Percentiles rank a stretch among this genome's conserved stretches.
Evolutionary conservation across 2,888 invertebrate species (phyloP).

Genomic region (Arge pagana): DNA sequence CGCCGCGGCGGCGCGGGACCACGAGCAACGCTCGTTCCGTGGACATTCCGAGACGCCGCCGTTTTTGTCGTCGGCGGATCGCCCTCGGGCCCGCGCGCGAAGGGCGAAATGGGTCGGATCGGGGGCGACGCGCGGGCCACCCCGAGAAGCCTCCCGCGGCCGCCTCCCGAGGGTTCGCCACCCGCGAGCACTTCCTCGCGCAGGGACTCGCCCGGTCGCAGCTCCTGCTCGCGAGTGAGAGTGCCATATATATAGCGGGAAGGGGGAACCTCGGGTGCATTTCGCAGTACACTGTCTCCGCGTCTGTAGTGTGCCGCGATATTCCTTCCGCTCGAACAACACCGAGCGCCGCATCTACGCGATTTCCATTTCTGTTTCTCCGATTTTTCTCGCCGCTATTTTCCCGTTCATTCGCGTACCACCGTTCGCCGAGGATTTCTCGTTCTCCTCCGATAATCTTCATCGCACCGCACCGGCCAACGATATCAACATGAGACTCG

Average conservation of each 20-base stretch:
- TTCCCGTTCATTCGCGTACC: not conserved
- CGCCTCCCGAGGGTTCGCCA: no score
- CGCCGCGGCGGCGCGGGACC: no score
- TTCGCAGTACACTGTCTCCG: constrained; percentile 55
- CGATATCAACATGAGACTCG: constrained; percentile 10
- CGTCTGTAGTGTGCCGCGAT: constrained; percentile 47
- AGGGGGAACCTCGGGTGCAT: constrained; percentile 52
- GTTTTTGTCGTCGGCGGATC: no score
- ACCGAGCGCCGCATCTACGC: not conserved
- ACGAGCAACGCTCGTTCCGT: no score
- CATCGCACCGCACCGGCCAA: not conserved
- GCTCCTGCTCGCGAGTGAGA: constrained; percentile 37
- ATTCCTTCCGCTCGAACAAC: constrained; percentile 32
- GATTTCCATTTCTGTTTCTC: not conserved
- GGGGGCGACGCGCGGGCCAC: no score
- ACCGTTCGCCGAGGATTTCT: not conserved
- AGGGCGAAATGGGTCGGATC: no score
- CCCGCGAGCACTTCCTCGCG: no score
- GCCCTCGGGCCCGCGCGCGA: no score
- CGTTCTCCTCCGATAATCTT: no score
- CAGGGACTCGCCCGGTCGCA: not conserved
- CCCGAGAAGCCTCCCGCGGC: no score
- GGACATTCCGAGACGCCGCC: no score
- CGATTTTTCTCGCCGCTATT: not conserved
- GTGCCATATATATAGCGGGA: constrained; percentile 49